Evolutionary conservation across 2,797 vertebrate genomes (phyloP).

Genomic region (Dendrocincla tyrannina): DNA sequence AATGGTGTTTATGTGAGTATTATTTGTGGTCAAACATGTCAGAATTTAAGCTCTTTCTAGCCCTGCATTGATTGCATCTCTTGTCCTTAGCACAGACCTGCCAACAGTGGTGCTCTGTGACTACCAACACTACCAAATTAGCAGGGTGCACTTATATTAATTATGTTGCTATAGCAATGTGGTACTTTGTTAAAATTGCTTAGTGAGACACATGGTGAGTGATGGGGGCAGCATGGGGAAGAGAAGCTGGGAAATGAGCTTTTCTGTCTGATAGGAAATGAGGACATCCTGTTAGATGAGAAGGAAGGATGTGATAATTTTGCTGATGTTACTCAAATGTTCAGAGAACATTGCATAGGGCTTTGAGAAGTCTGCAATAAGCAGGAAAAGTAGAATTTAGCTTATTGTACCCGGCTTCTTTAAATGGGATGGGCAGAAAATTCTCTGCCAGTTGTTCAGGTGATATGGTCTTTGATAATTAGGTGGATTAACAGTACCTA

Average conservation of each 20-base stretch:
- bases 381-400: not conserved
- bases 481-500: not conserved
- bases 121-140: not conserved
- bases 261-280: not conserved
- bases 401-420: not conserved
- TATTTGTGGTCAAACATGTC: not conserved
- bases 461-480: not conserved
- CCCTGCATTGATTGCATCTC: not conserved
- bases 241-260: not conserved
- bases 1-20: not conserved
- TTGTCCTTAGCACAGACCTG: not conserved
- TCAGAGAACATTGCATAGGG: not conserved
- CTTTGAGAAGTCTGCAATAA: not conserved
- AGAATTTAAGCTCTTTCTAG: not conserved
- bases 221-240: not conserved
- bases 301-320: conserved; percentile 9
- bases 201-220: not conserved
- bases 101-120: not conserved
- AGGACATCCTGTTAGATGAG: not conserved
- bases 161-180: conserved; percentile 14
- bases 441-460: not conserved
- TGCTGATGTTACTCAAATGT: not conserved
- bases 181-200: not conserved
- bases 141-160: not conserved
- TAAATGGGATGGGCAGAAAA: not conserved